Base-by-base conservation (phyloP, 2,888 invertebrate genomes). In the Drosophila birchii region DNA sequence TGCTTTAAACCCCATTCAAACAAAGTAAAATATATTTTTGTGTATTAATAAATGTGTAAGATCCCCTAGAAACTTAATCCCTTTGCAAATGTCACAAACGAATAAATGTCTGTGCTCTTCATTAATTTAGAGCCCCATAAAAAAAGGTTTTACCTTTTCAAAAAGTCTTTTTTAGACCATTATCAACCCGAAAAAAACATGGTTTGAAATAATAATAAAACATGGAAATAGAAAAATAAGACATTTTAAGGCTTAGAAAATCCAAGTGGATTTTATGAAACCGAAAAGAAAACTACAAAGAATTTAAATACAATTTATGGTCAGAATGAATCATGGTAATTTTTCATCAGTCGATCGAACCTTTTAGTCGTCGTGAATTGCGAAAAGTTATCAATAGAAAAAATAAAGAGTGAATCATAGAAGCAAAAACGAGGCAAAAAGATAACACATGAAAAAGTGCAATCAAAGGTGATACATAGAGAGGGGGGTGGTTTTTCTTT, bases 171-270 rank as follows among this genome's bases (percentile, higher is more conserved):
- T 41, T 56, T 11, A 53, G 16, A 7, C 23, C 57, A 41, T 41
- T 59, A 49, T 44, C 76, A 74, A 53, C 23, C 14, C 34, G 38
- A 57, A 57, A 75, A 75, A 75, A 67, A 54, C 49, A 57, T 72
- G 51, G 26, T 45, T 39, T 51, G n/a, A n/a, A n/a, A n/a, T n/a
- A n/a, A n/a, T n/a, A n/a, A n/a, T n/a, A n/a, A n/a, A n/a, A n/a
- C n/a, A n/a, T n/a, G n/a, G n/a, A 20, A 14, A 26, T 26, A 26
- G 26, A 57, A 51, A 36, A 29, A 43, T 38, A 36, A n/a, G 26
- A 38, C 26, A 55, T 36, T 36, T 47, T 51, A 62, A 26, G 51
- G 47, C 57, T 61, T 72, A 67, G 38, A 51, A 51, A 66, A 61
- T 36, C 12, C 29, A 39, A 20, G 14, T 43, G 38, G 36, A 14